Conservation (phyloP, 2,888 invertebrate species). For the Lasioglossum zephyrum region DNA sequence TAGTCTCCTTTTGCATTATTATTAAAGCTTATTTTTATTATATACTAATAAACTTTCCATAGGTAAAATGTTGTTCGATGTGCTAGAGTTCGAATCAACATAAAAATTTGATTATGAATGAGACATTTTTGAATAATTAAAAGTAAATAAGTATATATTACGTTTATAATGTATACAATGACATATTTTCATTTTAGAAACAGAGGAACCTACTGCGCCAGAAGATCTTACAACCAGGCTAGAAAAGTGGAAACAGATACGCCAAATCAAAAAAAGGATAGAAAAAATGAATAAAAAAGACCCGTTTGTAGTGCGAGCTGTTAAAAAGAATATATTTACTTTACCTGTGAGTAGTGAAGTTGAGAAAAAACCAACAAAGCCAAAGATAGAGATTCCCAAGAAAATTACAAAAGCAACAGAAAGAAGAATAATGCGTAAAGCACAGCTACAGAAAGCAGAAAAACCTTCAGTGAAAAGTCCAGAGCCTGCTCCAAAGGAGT, state of each 20-base stretch:
- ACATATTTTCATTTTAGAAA: constrained; percentile 17
- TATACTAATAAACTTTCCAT: background rate
- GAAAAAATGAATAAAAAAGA: constrained; percentile 73
- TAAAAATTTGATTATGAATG: background rate
- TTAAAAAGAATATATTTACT: constrained; percentile 74
- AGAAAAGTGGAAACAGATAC: constrained; percentile 73
- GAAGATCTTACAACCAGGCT: constrained; percentile 59
- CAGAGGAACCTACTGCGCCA: background rate
- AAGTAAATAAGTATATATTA: background rate
- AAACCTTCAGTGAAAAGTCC: background rate
- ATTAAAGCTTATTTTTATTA: too few relatives aligned
- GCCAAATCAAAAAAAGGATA: constrained; percentile 63
- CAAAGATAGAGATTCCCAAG: constrained; percentile 38
- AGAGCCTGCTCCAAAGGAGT: constrained; percentile 58
- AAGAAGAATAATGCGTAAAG: constrained; percentile 74
- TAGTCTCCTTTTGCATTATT: too few relatives aligned
- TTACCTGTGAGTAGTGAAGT: constrained; percentile 16
- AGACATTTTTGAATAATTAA: background rate
- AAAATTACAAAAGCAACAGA: constrained; percentile 78
- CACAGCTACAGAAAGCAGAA: background rate
- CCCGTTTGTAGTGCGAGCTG: constrained; percentile 76
- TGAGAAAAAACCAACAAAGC: background rate
- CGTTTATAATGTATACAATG: background rate
- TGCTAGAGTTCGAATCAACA: background rate
- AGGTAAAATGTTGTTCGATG: background rate